Base-by-base conservation (phyloP, 2,888 invertebrate species). In the Seira musarum region DNA sequence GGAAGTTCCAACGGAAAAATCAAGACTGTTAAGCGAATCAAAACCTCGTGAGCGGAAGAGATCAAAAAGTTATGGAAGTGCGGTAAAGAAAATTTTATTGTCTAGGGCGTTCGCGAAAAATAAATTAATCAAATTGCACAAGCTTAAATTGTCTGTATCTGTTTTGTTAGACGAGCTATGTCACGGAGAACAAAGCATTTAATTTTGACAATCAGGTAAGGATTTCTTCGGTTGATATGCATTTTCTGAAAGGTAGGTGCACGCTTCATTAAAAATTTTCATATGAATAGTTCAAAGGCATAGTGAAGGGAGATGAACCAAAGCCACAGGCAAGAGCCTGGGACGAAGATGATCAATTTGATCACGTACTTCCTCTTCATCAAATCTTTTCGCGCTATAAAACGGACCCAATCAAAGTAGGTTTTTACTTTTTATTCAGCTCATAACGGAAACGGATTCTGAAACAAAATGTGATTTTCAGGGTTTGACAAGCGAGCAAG, bases 401-500 rank as follows among this genome's bases (percentile, higher is more conserved):
- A 61, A 72, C 80, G 0, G 79, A 82, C 67, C 1, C 69, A 1
- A 57, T n/a, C 30, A 72, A 76, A 17, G 82, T 82, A 40, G n/a
- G n/a, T n/a, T n/a, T n/a, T n/a, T n/a, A n/a, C n/a, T n/a, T n/a
- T n/a, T n/a, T n/a, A n/a, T n/a, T n/a, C n/a, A n/a, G n/a, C n/a
- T n/a, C n/a, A n/a, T n/a, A n/a, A n/a, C n/a, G n/a, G n/a, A n/a
- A n/a, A n/a, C n/a, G n/a, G n/a, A n/a, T n/a, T n/a, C n/a, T n/a
- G n/a, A n/a, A n/a, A n/a, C n/a, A n/a, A n/a, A n/a, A n/a, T n/a
- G n/a, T n/a, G 17, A 21, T 15, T 63, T 17, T n/a, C 21, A 89
- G 89, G 90, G 90, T 75, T 87, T 90, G 80, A 89, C 89, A n/a
- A 85, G 87, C 70, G 86, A 84, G 10, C 88, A 89, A 87, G 90